Evolutionary conservation across 2,113 vertebrate species (phyloP).

Genomic region (Propithecus coquereli): DNA sequence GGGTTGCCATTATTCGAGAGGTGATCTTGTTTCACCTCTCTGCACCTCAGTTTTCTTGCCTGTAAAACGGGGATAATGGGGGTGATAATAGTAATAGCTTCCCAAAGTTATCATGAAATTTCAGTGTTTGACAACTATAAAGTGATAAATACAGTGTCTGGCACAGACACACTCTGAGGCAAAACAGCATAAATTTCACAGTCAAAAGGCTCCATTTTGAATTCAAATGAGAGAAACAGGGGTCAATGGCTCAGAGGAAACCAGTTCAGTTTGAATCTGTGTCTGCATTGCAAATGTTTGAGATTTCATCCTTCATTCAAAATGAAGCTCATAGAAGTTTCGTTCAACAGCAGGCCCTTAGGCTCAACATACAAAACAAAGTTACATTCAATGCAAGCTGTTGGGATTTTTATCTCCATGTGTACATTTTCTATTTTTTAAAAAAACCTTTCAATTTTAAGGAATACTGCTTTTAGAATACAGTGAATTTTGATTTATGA

Average conservation of each 20-base stretch:
- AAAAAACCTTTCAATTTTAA: neutral
- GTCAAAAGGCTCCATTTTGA: neutral
- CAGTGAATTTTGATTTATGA: neutral
- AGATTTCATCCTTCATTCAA: neutral
- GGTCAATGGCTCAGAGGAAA: neutral
- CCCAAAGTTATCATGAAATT: neutral
- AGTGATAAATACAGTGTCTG: neutral
- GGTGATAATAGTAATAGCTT: neutral
- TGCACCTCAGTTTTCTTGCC: neutral
- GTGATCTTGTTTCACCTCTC: rapidly evolving
- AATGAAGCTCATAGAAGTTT: neutral
- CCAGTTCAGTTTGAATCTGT: neutral
- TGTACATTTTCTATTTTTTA: neutral
- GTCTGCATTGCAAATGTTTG: neutral
- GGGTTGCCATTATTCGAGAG: neutral
- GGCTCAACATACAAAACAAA: neutral
- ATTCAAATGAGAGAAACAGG: neutral
- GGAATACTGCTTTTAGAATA: neutral
- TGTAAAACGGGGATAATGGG: neutral
- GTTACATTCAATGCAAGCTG: neutral
- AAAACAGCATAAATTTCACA: neutral
- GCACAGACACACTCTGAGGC: neutral
- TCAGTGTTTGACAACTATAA: neutral
- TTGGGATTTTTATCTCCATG: neutral
- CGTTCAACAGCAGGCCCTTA: neutral